These are phyloP conservation scores for Lophotis ruficrista DNA, from an alignment of 2,113 vertebrate genomes.

Conservation along the genomic window DNA sequence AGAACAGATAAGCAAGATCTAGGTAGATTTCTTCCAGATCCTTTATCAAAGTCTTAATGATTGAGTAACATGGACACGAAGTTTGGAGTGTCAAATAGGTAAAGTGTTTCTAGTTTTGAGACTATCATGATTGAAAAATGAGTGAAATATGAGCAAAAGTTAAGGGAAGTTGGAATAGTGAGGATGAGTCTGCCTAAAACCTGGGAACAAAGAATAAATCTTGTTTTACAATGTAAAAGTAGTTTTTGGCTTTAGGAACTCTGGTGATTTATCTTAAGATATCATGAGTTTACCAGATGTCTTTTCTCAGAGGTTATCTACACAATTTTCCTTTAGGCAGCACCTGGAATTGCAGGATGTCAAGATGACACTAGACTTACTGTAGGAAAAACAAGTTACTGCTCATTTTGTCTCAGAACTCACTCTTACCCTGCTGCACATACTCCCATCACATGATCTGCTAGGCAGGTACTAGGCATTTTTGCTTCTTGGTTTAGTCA, in stretches of 20 bases:
- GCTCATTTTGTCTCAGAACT: not conserved
- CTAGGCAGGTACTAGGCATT: not conserved
- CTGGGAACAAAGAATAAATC: not conserved
- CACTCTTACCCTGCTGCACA: not conserved
- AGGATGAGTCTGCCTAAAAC: not conserved
- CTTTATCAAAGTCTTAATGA: not conserved
- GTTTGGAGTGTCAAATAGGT: not conserved
- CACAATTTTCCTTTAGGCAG: not conserved
- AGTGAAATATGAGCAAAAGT: not conserved
- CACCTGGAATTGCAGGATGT: not conserved
- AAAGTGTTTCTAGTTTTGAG: not conserved
- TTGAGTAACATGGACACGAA: not conserved
- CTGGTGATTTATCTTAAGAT: not conserved
- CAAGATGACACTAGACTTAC: not conserved
- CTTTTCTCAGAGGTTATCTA: not conserved
- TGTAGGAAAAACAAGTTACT: not conserved
- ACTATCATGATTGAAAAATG: not conserved
- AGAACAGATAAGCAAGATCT: not conserved
- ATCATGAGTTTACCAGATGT: not conserved
- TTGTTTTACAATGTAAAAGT: not conserved
- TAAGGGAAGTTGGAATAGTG: not conserved
- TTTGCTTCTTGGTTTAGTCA: not conserved
- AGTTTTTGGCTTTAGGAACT: not conserved
- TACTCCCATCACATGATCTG: not conserved
- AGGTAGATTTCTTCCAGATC: not conserved